A percentile compares a stretch with the other conserved stretches of the same genome.
phyloP scores from a whole-genome alignment of 2,888 invertebrate genomes.

The Perizoma flavofasciatum region DNA sequence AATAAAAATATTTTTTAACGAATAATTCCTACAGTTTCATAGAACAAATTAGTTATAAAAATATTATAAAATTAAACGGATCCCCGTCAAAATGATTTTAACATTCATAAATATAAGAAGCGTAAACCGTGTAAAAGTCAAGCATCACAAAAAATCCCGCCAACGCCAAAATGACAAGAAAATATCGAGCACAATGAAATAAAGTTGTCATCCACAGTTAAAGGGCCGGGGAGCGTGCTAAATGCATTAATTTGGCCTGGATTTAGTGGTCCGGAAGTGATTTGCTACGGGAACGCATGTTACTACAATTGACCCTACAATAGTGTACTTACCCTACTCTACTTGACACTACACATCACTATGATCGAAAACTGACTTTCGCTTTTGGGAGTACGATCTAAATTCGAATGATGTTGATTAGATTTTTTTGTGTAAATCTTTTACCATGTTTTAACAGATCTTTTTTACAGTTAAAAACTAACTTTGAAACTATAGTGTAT shows the following conservation, averaged over 20 bases:
- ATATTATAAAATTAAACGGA: no score
- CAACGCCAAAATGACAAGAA: constrained; percentile 77
- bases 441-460: neutral
- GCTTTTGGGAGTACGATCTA: constrained; percentile 10
- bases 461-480: constrained; percentile 9
- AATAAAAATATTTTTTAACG: no score
- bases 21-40: no score
- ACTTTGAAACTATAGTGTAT: constrained; percentile 2
- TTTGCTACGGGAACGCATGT: constrained; percentile 83
- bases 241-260: constrained; percentile 84
- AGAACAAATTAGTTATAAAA: no score
- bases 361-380: constrained; percentile 61
- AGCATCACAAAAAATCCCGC: constrained; percentile 42
- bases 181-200: constrained; percentile 81
- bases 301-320: constrained; percentile 74
- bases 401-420: constrained; percentile 11
- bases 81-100: constrained; percentile 2
- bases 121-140: constrained; percentile 35
- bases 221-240: constrained; percentile 79
- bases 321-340: constrained; percentile 63
- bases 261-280: constrained; percentile 84
- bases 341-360: constrained; percentile 55
- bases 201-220: constrained; percentile 82
- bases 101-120: constrained; percentile 20
- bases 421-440: neutral